phyloP scores from a whole-genome alignment of 2,113 vertebrate species.

The Varanus salvator region DNA sequence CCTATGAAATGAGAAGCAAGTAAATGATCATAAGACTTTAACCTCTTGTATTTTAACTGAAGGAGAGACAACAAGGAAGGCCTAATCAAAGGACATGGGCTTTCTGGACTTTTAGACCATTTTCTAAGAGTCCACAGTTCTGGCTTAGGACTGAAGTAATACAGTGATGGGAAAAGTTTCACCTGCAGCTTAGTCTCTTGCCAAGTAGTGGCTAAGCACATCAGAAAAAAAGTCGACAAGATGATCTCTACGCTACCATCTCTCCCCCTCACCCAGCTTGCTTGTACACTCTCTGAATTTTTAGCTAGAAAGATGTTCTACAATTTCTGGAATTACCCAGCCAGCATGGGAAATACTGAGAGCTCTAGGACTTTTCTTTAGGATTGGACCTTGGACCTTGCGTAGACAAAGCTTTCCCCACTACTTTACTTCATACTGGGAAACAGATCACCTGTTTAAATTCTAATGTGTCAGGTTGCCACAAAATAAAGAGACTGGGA shows the following conservation, averaged over 20 bases:
- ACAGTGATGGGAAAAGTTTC: not conserved
- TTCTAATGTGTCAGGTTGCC: not conserved
- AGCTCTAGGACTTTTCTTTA: no score
- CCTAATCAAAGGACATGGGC: not conserved
- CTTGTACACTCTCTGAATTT: no score
- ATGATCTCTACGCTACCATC: not conserved
- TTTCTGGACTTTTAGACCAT: not conserved
- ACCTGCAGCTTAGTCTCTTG: not conserved
- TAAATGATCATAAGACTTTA: conserved; percentile 22
- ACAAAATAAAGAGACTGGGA: not conserved
- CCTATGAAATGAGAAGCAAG: conserved; percentile 55
- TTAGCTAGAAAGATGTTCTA: no score
- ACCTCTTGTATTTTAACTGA: conserved; percentile 41
- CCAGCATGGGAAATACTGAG: no score
- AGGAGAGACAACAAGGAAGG: not conserved
- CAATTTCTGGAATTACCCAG: no score
- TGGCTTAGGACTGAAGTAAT: not conserved
- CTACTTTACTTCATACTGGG: not conserved
- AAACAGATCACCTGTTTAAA: not conserved
- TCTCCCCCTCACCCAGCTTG: no score
- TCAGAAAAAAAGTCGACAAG: not conserved
- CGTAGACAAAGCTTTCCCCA: not conserved
- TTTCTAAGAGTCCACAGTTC: not conserved
- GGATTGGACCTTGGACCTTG: not conserved
- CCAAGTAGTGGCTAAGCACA: not conserved